phyloP scores from a whole-genome alignment of 1,140 invertebrate species.

The Halictus rubicundus region DNA sequence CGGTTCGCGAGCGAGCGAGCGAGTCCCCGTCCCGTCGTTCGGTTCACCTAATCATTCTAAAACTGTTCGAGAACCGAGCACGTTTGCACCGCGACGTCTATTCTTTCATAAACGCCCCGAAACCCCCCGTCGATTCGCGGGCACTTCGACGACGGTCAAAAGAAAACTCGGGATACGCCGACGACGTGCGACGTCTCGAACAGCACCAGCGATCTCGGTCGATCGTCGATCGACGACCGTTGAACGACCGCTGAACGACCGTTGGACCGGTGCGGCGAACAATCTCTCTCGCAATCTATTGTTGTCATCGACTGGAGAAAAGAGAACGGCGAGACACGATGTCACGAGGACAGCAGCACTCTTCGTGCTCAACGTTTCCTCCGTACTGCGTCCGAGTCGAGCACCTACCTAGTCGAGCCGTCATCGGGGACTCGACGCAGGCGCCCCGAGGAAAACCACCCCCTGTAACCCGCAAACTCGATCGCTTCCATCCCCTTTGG shows the following conservation, averaged over 20 bases:
- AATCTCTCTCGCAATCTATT: constrained; percentile 3
- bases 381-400: constrained; percentile 78
- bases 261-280: neutral
- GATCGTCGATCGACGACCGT: neutral
- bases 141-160: neutral
- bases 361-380: constrained; percentile 69
- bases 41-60: neutral
- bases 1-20: no score
- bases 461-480: constrained; percentile 49
- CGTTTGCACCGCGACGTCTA: no score
- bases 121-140: no score
- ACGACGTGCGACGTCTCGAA: no score
- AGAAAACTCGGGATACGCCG: neutral
- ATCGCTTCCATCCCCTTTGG: constrained; percentile 34
- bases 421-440: constrained; percentile 78
- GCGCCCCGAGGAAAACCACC: constrained; percentile 70
- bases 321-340: constrained; percentile 6
- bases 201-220: no score
- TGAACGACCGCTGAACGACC: no score
- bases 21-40: neutral
- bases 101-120: neutral
- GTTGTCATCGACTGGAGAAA: constrained; percentile 9
- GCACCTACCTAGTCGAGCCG: constrained; percentile 74
- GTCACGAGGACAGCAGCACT: constrained; percentile 47
- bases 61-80: no score